phyloP scores from a whole-genome alignment of 1,140 invertebrate genomes.

The Zaprionus africanus region DNA sequence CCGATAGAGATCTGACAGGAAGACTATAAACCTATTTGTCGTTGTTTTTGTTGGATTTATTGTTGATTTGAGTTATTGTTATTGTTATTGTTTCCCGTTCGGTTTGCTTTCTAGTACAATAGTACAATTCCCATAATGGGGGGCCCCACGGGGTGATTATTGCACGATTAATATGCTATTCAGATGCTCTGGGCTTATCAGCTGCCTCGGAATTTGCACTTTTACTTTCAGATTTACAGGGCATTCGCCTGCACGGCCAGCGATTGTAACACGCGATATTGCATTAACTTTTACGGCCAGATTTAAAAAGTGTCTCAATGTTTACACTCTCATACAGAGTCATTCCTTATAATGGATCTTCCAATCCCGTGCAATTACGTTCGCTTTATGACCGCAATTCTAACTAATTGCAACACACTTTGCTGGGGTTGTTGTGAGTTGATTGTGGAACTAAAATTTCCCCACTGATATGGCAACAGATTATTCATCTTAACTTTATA shows the following conservation, averaged over 20 bases:
- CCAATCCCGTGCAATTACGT: not conserved
- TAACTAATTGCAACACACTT: not conserved
- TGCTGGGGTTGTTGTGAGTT: not conserved
- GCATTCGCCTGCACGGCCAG: constrained; percentile 19
- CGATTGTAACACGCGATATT: constrained; percentile 14
- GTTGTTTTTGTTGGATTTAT: constrained; percentile 3
- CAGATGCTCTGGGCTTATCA: constrained; percentile 26
- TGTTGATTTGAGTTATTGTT: not conserved
- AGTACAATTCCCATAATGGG: not conserved
- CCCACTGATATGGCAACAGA: not conserved
- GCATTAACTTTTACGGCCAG: constrained; percentile 13
- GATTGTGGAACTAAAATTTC: not conserved
- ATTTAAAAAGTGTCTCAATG: not conserved
- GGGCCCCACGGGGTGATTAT: constrained; percentile 12
- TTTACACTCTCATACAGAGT: not conserved
- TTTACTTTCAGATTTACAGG: constrained; percentile 49
- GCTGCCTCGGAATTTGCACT: constrained; percentile 48
- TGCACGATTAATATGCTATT: constrained; percentile 8
- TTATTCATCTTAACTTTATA: constrained; percentile 3
- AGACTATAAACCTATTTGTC: not conserved
- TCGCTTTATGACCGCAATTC: not conserved
- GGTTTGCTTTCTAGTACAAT: not conserved
- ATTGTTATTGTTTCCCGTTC: not conserved
- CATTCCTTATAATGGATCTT: not conserved
- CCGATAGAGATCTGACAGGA: constrained; percentile 16